These are phyloP conservation scores for Corythucha ciliata DNA, from an alignment of 2,888 invertebrate genomes.

Conservation along the genomic window DNA sequence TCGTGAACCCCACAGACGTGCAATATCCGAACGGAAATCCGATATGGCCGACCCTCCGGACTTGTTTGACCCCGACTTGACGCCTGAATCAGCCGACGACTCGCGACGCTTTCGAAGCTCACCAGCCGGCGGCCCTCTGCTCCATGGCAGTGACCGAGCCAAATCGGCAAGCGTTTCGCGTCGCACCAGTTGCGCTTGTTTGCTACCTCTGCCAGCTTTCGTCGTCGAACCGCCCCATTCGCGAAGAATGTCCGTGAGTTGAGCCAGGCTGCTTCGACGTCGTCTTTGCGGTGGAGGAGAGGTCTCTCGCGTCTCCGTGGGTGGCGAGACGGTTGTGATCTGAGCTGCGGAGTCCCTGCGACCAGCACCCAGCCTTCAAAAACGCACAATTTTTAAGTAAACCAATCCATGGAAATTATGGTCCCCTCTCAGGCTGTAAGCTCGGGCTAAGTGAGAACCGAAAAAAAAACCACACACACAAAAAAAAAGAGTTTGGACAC, in stretches of 20 bases:
- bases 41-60: constrained; percentile 48
- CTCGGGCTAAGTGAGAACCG: too few relatives aligned
- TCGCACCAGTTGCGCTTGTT: constrained; percentile 75
- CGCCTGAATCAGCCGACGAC: constrained; percentile 78
- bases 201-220: constrained; percentile 50
- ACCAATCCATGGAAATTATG: too few relatives aligned
- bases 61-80: constrained; percentile 57
- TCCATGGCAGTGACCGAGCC: constrained; percentile 75
- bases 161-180: constrained; percentile 81
- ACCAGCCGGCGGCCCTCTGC: constrained; percentile 49
- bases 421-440: too few relatives aligned
- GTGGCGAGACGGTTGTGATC: constrained; percentile 74
- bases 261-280: constrained; percentile 75
- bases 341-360: constrained; percentile 85
- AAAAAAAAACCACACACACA: too few relatives aligned
- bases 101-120: constrained; percentile 62
- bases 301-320: constrained; percentile 59
- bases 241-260: constrained; percentile 75
- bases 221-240: constrained; percentile 67
- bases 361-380: constrained; percentile 53
- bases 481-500: too few relatives aligned
- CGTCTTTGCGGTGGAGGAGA: constrained; percentile 52
- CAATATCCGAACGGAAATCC: constrained; percentile 61
- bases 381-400: too few relatives aligned
- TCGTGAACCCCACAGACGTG: constrained; percentile 56